phyloP scores from a whole-genome alignment of 1,140 invertebrate species.

The Hestina assimilis region DNA sequence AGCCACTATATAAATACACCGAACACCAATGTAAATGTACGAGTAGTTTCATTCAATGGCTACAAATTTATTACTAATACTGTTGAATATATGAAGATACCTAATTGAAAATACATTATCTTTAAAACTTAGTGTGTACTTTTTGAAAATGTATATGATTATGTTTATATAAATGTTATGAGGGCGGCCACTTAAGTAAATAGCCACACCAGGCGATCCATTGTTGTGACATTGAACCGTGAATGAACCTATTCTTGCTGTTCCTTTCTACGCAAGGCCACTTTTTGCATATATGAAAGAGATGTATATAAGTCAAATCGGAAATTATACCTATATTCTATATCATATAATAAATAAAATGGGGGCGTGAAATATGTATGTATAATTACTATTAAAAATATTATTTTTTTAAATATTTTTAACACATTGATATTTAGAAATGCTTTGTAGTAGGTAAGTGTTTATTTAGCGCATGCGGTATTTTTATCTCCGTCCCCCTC shows the following conservation, averaged over 20 bases:
- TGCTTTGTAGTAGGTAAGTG: slow-evolving; percentile 4
- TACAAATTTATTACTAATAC: slow-evolving; percentile 1
- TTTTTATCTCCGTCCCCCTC: slow-evolving; percentile 34
- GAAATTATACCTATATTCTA: not conserved
- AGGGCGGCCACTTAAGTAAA: too few relatives aligned
- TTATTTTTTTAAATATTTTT: not conserved
- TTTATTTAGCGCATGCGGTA: slow-evolving; percentile 23
- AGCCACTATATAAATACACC: slow-evolving; percentile 1
- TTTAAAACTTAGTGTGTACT: too few relatives aligned
- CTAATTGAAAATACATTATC: too few relatives aligned
- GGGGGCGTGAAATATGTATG: not conserved
- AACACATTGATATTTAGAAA: not conserved
- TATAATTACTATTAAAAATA: not conserved
- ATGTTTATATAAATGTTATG: too few relatives aligned
- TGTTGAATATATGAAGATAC: slow-evolving; percentile 5
- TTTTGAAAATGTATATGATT: too few relatives aligned
- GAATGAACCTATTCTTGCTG: slow-evolving; percentile 55
- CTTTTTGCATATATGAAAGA: slow-evolving; percentile 31
- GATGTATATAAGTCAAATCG: slow-evolving; percentile 14
- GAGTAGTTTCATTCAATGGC: slow-evolving; percentile 1
- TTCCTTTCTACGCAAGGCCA: slow-evolving; percentile 36
- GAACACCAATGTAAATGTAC: slow-evolving; percentile 2
- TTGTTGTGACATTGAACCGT: slow-evolving; percentile 65
- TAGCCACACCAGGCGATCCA: slow-evolving; percentile 36
- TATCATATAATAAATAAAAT: not conserved